A percentile compares a stretch with the other conserved stretches of the same genome.
These are phyloP conservation scores for Chloroclysta siterata DNA, from an alignment of 2,888 invertebrate genomes.

Conservation along the genomic window DNA sequence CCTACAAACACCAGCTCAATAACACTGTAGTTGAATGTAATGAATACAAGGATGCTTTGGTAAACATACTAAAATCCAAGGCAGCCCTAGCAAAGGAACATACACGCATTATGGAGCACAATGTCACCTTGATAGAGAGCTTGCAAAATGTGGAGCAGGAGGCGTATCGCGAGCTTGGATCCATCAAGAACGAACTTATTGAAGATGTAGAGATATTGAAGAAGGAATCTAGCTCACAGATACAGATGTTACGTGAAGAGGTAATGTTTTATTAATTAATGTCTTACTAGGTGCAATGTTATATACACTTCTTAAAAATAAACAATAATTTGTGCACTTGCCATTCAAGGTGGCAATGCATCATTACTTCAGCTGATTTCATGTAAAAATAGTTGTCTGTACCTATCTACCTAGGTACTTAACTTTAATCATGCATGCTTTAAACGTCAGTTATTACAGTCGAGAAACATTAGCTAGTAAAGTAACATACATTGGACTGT, in stretches of 20 bases:
- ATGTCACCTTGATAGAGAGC: constrained; percentile 77
- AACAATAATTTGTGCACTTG: no score
- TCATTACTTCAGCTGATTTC: no score
- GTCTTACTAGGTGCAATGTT: no score
- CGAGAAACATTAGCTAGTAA: no score
- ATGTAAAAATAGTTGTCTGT: no score
- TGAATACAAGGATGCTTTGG: constrained; percentile 78
- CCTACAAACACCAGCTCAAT: constrained; percentile 67
- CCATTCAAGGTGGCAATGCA: no score
- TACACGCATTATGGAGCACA: constrained; percentile 79
- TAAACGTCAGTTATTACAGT: no score
- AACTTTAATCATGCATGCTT: no score
- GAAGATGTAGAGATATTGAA: constrained; percentile 78
- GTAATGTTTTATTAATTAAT: constrained; percentile 44
- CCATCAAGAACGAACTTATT: constrained; percentile 76
- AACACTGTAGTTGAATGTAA: constrained; percentile 72
- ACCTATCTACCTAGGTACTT: no score
- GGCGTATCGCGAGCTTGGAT: constrained; percentile 76
- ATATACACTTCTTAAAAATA: no score
- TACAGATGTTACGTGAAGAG: constrained; percentile 72
- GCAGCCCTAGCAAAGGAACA: constrained; percentile 77
- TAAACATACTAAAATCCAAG: constrained; percentile 77
- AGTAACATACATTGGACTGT: no score
- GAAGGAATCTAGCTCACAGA: constrained; percentile 75
- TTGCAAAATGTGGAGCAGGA: constrained; percentile 78